Conservation (phyloP, 2,888 invertebrate species). For the Urechis unicinctus region DNA sequence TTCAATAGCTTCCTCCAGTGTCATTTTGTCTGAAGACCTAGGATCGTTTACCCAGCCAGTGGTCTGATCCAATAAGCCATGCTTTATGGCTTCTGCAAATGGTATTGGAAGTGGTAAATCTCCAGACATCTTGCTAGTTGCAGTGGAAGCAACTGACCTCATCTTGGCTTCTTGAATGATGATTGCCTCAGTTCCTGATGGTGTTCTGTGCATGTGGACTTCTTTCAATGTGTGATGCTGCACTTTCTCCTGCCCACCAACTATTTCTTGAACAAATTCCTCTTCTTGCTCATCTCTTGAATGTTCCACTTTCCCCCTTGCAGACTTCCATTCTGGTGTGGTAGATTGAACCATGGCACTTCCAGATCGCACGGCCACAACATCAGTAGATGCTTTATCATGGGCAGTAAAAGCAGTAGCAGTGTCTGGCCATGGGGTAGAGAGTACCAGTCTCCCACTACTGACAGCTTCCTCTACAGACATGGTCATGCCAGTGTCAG, state of each 20-base stretch:
- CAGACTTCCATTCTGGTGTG: background rate
- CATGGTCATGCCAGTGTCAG: constrained; percentile 21
- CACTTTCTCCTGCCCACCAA: constrained; percentile 19
- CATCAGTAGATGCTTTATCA: background rate
- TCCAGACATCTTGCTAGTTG: constrained; percentile 13
- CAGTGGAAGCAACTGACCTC: constrained; percentile 9
- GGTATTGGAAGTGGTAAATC: constrained; percentile 53
- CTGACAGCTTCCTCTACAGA: constrained; percentile 31
- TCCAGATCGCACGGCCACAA: background rate
- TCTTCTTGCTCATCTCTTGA: constrained; percentile 20
- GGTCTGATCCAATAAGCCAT: constrained; percentile 65
- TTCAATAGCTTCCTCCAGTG: constrained; percentile 71
- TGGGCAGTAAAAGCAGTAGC: background rate
- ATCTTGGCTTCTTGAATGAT: constrained; percentile 20
- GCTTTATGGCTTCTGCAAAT: constrained; percentile 70
- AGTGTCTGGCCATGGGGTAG: background rate
- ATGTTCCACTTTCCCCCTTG: constrained; percentile 5
- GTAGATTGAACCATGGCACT: background rate
- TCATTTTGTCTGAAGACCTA: constrained; percentile 71
- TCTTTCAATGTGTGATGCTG: constrained; percentile 13
- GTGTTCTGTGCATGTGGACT: constrained; percentile 15
- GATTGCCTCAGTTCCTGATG: constrained; percentile 18
- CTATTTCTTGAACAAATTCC: constrained; percentile 17
- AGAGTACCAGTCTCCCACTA: constrained; percentile 7
- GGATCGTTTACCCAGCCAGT: constrained; percentile 67